phyloP scores from a whole-genome alignment of 1,140 invertebrate species.

The Euura lappo region DNA sequence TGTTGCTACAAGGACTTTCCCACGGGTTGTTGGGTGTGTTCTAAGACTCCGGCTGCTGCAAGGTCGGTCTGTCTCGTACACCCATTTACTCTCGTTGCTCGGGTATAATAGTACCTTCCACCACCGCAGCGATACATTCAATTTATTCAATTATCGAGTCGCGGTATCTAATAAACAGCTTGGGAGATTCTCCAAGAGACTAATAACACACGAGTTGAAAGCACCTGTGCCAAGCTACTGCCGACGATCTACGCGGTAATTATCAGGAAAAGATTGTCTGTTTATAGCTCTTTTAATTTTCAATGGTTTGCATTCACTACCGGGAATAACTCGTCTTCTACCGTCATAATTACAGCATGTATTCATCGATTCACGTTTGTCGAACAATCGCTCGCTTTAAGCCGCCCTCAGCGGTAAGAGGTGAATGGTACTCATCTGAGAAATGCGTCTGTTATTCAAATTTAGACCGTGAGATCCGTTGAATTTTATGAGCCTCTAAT shows the following conservation, averaged over 20 bases:
- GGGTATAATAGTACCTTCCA: background rate
- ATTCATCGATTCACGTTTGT: background rate
- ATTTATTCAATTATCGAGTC: conserved; percentile 2
- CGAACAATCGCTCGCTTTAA: background rate
- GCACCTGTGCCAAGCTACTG: background rate
- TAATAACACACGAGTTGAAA: background rate
- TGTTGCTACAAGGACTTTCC: background rate
- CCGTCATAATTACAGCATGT: background rate
- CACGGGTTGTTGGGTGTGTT: background rate
- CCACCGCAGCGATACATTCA: background rate
- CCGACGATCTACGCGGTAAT: background rate
- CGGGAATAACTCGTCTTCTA: background rate
- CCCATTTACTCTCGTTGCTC: background rate
- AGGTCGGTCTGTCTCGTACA: background rate
- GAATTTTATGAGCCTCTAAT: background rate
- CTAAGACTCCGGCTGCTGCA: background rate
- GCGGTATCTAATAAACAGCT: conserved; percentile 2
- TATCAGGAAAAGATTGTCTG: conserved; percentile 1
- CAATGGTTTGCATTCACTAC: background rate
- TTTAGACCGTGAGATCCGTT: too few species aligned
- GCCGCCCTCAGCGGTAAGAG: background rate
- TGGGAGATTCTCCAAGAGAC: background rate
- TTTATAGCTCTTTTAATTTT: conserved; percentile 1
- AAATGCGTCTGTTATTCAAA: background rate
- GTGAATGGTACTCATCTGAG: background rate